Percentiles rank a stretch among this genome's conserved stretches.
phyloP scores from a whole-genome alignment of 2,888 invertebrate species.

The Agrilus mali region DNA sequence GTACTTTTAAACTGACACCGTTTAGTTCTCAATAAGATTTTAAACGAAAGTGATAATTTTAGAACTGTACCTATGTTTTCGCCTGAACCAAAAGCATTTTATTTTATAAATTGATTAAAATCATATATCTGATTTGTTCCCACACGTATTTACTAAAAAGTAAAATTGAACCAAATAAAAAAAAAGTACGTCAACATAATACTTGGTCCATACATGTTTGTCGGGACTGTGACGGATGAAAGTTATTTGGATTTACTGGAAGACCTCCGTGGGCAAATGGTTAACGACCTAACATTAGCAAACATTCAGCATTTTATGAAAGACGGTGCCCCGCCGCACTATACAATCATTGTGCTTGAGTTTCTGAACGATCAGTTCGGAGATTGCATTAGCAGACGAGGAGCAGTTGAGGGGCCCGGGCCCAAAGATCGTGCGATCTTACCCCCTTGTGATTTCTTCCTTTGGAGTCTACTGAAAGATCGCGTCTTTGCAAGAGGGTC shows the following conservation, averaged over 20 bases:
- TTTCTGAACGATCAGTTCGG: constrained; percentile 7
- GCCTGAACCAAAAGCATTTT: no score
- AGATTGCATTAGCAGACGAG: constrained; percentile 8
- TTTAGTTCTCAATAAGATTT: no score
- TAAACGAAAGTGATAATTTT: no score
- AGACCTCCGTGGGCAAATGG: constrained; percentile 4
- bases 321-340: constrained; percentile 13
- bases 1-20: no score
- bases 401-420: constrained; percentile 6
- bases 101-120: no score
- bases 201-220: constrained; percentile 15
- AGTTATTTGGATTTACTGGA: constrained; percentile 9
- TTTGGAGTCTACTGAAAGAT: constrained; percentile 4
- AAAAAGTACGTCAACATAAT: no score
- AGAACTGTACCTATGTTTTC: no score
- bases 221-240: constrained; percentile 3
- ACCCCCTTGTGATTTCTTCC: constrained; percentile 4
- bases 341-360: constrained; percentile 1
- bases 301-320: constrained; percentile 8
- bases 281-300: constrained; percentile 3
- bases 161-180: no score
- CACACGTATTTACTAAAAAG: no score
- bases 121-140: no score
- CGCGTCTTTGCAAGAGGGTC: no score
- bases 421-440: constrained; percentile 4